phyloP scores from a whole-genome alignment of 2,113 vertebrate genomes.

The Pteropus alecto region DNA sequence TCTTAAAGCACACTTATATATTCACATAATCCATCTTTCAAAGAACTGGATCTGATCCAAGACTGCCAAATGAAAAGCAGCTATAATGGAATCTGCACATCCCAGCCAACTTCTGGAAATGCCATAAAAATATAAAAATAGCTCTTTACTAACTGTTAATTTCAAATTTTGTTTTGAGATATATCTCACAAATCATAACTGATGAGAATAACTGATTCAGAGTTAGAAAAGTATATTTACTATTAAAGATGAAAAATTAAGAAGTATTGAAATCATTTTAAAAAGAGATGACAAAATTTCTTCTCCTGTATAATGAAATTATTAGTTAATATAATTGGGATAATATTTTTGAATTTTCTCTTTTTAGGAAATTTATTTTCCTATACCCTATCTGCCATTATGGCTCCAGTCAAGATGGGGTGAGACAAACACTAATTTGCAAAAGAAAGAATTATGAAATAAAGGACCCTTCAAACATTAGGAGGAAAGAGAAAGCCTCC shows the following conservation, averaged over 20 bases:
- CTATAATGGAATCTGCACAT: slow-evolving; percentile 50
- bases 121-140: slow-evolving; percentile 69
- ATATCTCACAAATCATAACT: slow-evolving; percentile 29
- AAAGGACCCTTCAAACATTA: neutral
- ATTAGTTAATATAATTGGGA: neutral
- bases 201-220: neutral
- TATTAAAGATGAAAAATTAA: slow-evolving; percentile 12
- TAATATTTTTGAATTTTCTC: neutral
- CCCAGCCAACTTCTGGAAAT: slow-evolving; percentile 66
- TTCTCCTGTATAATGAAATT: slow-evolving; percentile 13
- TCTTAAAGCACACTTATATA: slow-evolving; percentile 45
- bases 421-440: neutral
- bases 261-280: slow-evolving; percentile 25
- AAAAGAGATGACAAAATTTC: slow-evolving; percentile 12
- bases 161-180: slow-evolving; percentile 41
- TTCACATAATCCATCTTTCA: slow-evolving; percentile 40
- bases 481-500: neutral
- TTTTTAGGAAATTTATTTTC: neutral
- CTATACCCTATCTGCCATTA: neutral
- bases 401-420: neutral
- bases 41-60: slow-evolving; percentile 56
- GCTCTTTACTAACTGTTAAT: slow-evolving; percentile 59
- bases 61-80: slow-evolving; percentile 64
- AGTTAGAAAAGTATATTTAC: neutral
- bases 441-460: neutral